Base-by-base conservation (phyloP, 2,113 vertebrate species). In the Scomber japonicus region DNA sequence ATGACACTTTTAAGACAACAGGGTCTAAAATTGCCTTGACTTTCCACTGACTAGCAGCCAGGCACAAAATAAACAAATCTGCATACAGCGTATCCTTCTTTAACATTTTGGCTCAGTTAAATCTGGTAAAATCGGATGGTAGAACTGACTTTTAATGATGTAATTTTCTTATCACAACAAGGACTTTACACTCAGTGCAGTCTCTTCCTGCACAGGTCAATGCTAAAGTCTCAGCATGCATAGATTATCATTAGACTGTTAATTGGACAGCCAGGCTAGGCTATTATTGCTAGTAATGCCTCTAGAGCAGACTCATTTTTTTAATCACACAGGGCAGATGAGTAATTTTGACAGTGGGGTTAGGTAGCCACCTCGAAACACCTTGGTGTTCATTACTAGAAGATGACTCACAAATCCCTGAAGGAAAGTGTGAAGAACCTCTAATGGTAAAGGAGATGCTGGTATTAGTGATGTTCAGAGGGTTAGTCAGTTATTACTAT, bases 61-160 rank as follows among this genome's bases (percentile, higher is more conserved):
- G 78, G 77, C 80, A 74, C 62, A 88, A 85, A 89, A 87, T 81
- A 60, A 84, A 76, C 56, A 84, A 74, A 76, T 66, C 63, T 74
- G 21, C 62, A 44, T 51, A 27, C 46, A 65, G 53, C 11, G 2
- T 78, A 15, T 69, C 40, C 55, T 17, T 15, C 21, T 1, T 78
- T 21, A 62, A 65, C 55, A 71, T 77, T 62, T 50, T 45, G 65
- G 68, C 71, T 86, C 55, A 66, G 72, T 31, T 72, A 53, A 66
- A 80, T 75, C n/a, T 67, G 68, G 14, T 13, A 13, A 71, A 67
- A 71, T 50, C 46, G 12, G 10, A 67, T 21, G n/a, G 40, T 24
- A 13, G 16, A 72, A 50, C 19, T 66, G 11, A 62, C 35, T 69
- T 59, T 55, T 51, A 72, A 77, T 40, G 45, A 69, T 56, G 46